These are phyloP conservation scores for Falco novaeseelandiae DNA, from an alignment of 2,797 vertebrate species.

Conservation along the genomic window DNA sequence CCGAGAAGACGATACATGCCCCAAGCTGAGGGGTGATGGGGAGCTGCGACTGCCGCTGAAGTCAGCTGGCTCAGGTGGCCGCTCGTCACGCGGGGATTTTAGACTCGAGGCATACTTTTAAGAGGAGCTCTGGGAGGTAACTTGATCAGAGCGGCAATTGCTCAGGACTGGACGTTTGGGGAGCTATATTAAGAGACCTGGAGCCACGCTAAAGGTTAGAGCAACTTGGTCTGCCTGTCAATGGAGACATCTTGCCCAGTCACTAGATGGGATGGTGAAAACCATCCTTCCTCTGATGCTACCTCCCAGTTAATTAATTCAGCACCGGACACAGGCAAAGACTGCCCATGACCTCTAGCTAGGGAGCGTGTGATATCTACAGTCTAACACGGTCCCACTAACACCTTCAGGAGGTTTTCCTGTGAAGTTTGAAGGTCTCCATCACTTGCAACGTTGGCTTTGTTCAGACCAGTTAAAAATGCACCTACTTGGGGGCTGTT, in stretches of 20 bases:
- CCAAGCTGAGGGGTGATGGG: neutral
- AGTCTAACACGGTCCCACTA: neutral
- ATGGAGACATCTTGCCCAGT: neutral
- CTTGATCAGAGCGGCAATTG: neutral
- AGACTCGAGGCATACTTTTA: neutral
- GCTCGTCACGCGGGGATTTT: neutral
- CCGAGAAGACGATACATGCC: neutral
- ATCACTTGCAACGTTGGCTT: neutral
- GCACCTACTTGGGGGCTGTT: neutral
- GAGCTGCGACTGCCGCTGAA: neutral
- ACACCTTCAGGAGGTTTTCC: neutral
- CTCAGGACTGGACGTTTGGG: neutral
- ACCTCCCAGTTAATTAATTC: neutral
- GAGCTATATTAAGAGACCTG: slow-evolving; percentile 36
- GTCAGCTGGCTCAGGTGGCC: neutral
- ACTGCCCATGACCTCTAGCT: neutral
- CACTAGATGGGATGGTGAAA: neutral
- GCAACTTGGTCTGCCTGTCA: neutral
- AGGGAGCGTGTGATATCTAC: neutral
- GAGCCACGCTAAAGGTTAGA: neutral
- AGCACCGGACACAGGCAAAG: neutral
- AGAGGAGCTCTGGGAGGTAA: slow-evolving; percentile 8
- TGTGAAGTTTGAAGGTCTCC: neutral
- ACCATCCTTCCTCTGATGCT: neutral
- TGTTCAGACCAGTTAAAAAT: neutral